These are phyloP conservation scores for Dromiciops gliroides DNA, from an alignment of 2,113 vertebrate species.

Conservation along the genomic window DNA sequence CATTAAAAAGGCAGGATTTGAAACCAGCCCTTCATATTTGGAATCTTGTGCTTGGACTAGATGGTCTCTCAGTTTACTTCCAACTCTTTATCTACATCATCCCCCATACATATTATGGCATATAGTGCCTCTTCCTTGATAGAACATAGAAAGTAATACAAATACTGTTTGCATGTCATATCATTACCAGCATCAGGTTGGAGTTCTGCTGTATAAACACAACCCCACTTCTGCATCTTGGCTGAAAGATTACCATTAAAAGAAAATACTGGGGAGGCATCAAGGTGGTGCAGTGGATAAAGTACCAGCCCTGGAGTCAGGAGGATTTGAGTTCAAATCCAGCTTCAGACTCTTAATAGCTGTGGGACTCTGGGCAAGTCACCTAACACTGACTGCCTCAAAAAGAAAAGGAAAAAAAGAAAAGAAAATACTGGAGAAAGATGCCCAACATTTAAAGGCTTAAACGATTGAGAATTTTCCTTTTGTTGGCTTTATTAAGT, in stretches of 20 bases:
- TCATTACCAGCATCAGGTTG: neutral
- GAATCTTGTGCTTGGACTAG: neutral
- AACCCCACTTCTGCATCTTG: neutral
- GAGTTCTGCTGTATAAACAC: too few species aligned
- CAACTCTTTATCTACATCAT: neutral
- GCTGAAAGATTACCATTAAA: neutral
- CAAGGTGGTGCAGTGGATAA: too few species aligned
- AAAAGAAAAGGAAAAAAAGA: neutral
- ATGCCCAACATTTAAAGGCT: neutral
- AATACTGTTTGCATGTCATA: neutral
- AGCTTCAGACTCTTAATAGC: neutral
- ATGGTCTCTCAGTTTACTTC: neutral
- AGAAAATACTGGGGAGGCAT: neutral
- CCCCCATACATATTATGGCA: neutral
- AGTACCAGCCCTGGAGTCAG: neutral
- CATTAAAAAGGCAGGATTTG: too few species aligned
- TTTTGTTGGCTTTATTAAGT: neutral
- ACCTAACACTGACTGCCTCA: neutral
- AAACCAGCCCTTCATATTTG: too few species aligned
- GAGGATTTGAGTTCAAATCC: neutral
- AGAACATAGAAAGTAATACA: neutral
- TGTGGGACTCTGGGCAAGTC: neutral
- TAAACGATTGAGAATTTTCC: neutral
- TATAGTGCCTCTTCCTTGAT: neutral
- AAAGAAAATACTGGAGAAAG: neutral